Base-by-base conservation (phyloP, 2,113 vertebrate species). In the Centropus unirufus region DNA sequence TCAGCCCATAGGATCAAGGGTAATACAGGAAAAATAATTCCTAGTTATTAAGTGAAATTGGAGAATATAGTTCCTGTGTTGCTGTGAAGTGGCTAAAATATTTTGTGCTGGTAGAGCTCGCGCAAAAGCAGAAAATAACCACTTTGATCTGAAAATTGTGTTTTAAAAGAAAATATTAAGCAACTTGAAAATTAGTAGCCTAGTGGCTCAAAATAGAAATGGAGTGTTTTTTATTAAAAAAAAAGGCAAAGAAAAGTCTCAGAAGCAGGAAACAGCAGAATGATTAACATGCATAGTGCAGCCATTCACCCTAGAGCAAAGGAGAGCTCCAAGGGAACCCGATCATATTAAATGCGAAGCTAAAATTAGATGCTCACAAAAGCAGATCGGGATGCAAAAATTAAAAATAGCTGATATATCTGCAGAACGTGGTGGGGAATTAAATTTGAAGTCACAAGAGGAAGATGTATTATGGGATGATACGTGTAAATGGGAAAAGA, bases 341-440 rank as follows among this genome's bases (percentile, higher is more conserved):
- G 63, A 93, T 74, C 54, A 51, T 74, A 92, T 77, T 95, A 88
- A 93, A 73, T 3, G 11, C 11, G 24, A 83, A 83, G 67, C 75
- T 94, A 94, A 93, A 96, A 92, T 95, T 95, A 95, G 95, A 66
- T 58, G 40, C 74, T 93, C 57, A 55, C 63, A 86, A 90, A 77
- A 93, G 63, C 75, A 83, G 72, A 90, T 80, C 2, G 12, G 46
- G 63, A 96, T 63, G 59, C 75, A 96, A 91, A 94, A 90, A 90
- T 86, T 94, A 92, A 93, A 95, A 94, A 90, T 92, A 96, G 88
- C 72, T 92, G 67, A 88, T 90, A 36, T 83, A 95, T 85, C 63
- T 94, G 92, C 67, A 96, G 82, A 94, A 96, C 80, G 54, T 66
- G 34, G 24, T n/a, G 22, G 42, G 73, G 82, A 95, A 90, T 80